A percentile compares a stretch with the other conserved stretches of the same genome.
Conservation (phyloP, 1,140 invertebrate genomes). For the Drosophila saltans region DNA sequence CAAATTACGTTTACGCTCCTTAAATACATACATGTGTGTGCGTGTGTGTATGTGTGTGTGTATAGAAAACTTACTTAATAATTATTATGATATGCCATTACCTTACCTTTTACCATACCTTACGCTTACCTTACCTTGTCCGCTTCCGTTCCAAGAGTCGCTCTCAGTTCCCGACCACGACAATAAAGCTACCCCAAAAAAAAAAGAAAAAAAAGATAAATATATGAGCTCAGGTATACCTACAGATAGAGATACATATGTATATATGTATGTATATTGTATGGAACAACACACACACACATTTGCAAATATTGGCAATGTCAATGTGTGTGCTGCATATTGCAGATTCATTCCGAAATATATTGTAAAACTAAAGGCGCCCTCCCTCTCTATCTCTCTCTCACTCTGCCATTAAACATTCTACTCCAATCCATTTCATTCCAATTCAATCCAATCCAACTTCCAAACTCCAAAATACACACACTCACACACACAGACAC, state of each 20-base stretch:
- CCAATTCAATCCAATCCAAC: conserved; percentile 1
- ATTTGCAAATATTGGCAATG: conserved; percentile 53
- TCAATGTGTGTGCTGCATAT: conserved; percentile 46
- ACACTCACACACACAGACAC: background rate
- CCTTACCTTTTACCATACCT: conserved; percentile 3
- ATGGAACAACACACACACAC: conserved; percentile 11
- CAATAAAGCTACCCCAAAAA: conserved; percentile 16
- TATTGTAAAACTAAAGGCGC: conserved; percentile 19
- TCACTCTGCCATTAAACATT: too few relatives aligned
- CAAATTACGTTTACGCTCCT: conserved; percentile 58
- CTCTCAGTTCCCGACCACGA: conserved; percentile 2
- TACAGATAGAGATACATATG: background rate
- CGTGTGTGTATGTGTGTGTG: too few relatives aligned
- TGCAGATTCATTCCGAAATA: conserved; percentile 39
- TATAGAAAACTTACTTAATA: conserved; percentile 38
- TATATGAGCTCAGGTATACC: background rate
- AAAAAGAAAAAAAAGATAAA: background rate
- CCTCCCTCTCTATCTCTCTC: conserved; percentile 4
- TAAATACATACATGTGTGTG: too few relatives aligned
- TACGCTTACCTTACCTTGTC: background rate
- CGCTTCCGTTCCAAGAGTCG: conserved; percentile 48
- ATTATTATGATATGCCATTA: conserved; percentile 59
- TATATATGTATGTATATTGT: too few relatives aligned
- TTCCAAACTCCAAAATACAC: background rate
- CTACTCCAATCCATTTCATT: conserved; percentile 30